Percentiles rank a stretch among this genome's conserved stretches.
Conservation (phyloP, 2,113 vertebrate species). For the Microtus ochrogaster region DNA sequence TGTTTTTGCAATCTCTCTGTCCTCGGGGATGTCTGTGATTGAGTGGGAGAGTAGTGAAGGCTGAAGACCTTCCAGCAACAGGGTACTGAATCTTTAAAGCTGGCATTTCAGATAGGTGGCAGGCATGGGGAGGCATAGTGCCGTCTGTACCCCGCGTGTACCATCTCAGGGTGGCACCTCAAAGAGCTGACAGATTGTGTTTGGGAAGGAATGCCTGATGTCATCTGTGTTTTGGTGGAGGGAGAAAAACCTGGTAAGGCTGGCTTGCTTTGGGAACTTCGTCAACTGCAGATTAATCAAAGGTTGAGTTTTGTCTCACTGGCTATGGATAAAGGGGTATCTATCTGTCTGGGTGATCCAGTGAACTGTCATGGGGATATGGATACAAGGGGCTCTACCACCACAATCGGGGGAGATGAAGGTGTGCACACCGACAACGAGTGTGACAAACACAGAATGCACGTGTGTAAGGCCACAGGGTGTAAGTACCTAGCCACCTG, state of each 20-base stretch:
- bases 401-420: neutral
- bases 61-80: neutral
- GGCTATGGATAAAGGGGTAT: neutral
- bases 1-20: neutral
- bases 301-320: neutral
- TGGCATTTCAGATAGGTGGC: neutral
- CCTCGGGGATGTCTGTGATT: neutral
- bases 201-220: neutral
- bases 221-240: neutral
- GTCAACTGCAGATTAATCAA: neutral
- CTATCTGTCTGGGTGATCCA: neutral
- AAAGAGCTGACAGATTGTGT: neutral
- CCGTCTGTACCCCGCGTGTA: neutral
- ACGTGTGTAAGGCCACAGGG: neutral
- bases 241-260: neutral
- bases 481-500: too few species aligned
- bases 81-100: neutral
- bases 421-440: neutral
- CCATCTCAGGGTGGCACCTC: rapidly evolving
- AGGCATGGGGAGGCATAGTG: neutral
- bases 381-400: neutral
- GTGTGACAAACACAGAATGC: neutral
- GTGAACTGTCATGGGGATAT: neutral
- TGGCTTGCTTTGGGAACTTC: neutral
- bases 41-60: neutral